Evolutionary conservation across 2,888 invertebrate genomes (phyloP), one percentile per base, ranked within the genome.

Genomic region (Apantesis nais): DNA sequence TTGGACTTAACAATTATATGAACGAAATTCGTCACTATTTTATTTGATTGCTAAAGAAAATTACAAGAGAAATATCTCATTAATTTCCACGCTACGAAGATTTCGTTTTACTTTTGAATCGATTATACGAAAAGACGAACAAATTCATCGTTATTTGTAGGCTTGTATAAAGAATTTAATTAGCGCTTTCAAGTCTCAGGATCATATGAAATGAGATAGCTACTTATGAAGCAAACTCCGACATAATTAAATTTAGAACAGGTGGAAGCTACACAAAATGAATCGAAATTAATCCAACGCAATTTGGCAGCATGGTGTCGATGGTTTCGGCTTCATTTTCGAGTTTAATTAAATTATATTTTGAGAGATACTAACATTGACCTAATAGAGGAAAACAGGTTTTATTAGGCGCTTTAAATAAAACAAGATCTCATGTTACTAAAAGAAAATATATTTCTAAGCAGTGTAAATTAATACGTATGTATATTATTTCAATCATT

Each of bases 221-320:
- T 92, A 90, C 91, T 93, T 92, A 93, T 89, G 87, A 88, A 86
- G 83, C 83, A 83, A 89, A 90, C 88, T 87, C 83, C 79, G 78
- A 82, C 85, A 88, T 93, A 93, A 94, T 94, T 93, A 93, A 93
- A 93, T 93, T 91, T 88, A 85, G 88, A 93, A 90, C 92, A 93
- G 93, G 93, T 93, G 90, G 91, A 84, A 88, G 89, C 86, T 85
- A 88, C 88, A 88, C 89, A 87, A 89, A 92, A 91, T 92, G 89
- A 93, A 92, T 93, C 92, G 91, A 93, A 94, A 93, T 94, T 93
- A 93, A 93, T 93, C 90, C 88, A 81, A 83, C 80, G 88, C 90
- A 89, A 90, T 92, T 92, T 92, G 92, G 91, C 88, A 86, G 86
- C 82, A 82, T 83, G 86, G 77, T 83, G 88, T 88, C 86, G 85